Evolutionary conservation across 2,888 invertebrate genomes (phyloP), one percentile per base, ranked within the genome.

Genomic region (Cecidostiba fungosa): DNA sequence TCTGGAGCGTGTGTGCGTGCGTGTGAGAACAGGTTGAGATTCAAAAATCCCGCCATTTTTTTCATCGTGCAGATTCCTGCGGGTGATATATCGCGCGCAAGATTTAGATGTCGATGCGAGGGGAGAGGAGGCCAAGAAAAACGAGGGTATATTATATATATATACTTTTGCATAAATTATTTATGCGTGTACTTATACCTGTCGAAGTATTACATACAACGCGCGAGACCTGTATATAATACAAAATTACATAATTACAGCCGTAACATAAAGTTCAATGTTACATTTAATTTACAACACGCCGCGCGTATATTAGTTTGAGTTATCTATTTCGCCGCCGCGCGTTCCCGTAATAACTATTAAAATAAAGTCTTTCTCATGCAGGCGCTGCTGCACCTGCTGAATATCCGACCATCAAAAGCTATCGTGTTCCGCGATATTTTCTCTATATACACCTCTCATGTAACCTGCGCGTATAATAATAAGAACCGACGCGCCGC

Each of bases 211-310:
- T 43, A 43, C 12, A 43, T 43, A 43, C 10, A 12, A 39, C 43
- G 43, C 12, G 19, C 16, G 50, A 19, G 50, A 8, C 8, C 54
- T 0, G 12, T 43, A 43, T 10, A 12, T 43, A 10, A 43, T 43
- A 12, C 43, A 66, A 66, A 66, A 29, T 29, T 66, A 29, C 66
- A 26, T 66, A 66, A 66, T 66, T 66, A 29, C 16, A 66, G 66
- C 66, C 29, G 29, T 62, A 62, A 62, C 62, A 62, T 62, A 62
- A 62, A 62, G 62, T 62, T 62, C 23, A 62, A 62, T 62, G 62
- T 62, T 62, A 62, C 62, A 62, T 62, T 62, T 23, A 62, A 23
- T 23, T 62, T 62, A 62, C 62, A 59, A 59, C 8, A 10, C 10
- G 19, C 62, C 23, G 8, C 19, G 6, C 10, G n/a, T n/a, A n/a